phyloP scores from a whole-genome alignment of 35 echinoderm and acorn worm genomes.

The Lytechinus variegatus region DNA sequence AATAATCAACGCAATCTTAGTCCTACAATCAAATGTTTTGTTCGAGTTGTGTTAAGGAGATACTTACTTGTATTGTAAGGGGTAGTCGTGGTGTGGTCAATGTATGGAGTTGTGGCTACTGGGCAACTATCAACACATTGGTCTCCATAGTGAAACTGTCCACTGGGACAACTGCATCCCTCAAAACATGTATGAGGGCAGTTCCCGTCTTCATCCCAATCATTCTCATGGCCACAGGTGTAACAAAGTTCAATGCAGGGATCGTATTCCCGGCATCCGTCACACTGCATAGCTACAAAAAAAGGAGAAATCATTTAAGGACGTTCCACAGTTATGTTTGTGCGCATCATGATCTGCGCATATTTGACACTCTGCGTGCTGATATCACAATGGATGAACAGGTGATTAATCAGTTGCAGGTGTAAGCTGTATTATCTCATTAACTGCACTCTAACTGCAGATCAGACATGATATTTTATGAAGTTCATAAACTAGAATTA shows the following conservation, averaged over 20 bases:
- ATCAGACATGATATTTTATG: too few species aligned
- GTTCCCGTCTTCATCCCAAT: neutral
- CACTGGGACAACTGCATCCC: constrained; percentile 70
- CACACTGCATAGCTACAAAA: constrained; percentile 80
- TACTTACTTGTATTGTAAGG: neutral
- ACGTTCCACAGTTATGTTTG: too few species aligned
- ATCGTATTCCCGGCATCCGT: constrained; percentile 75
- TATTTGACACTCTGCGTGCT: too few species aligned
- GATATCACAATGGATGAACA: too few species aligned
- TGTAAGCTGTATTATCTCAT: too few species aligned
- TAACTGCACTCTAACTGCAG: too few species aligned
- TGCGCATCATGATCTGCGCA: too few species aligned
- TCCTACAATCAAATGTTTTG: too few species aligned
- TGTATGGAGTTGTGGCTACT: neutral
- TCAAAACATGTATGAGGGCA: constrained; percentile 59
- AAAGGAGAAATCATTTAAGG: constrained; percentile 1
- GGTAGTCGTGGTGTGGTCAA: neutral
- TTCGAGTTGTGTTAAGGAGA: neutral
- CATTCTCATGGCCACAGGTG: neutral
- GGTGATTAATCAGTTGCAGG: too few species aligned
- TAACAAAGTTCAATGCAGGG: constrained; percentile 85
- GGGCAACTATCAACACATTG: neutral
- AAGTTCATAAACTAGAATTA: too few species aligned
- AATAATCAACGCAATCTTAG: too few species aligned
- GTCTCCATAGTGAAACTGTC: constrained; percentile 54